Evolutionary conservation across 1,140 invertebrate species (phyloP).

Genomic region (Calliopsis andreniformis): DNA sequence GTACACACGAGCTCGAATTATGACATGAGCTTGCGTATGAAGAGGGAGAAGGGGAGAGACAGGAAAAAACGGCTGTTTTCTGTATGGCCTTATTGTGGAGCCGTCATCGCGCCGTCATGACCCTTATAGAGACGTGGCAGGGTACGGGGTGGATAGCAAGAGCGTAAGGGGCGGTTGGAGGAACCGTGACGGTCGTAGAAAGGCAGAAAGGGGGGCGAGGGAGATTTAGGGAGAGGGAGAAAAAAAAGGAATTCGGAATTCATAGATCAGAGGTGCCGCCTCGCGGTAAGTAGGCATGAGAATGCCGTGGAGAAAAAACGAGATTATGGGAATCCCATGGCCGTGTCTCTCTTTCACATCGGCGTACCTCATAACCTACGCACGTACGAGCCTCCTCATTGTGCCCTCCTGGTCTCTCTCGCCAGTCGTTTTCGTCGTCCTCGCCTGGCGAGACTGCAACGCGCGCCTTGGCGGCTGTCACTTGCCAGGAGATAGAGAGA

Average conservation of each 20-base stretch:
- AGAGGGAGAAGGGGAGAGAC: conserved; percentile 45
- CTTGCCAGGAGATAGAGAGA: conserved; percentile 47
- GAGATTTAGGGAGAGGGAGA: neutral
- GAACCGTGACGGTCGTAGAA: neutral
- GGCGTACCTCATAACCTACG: conserved; percentile 42
- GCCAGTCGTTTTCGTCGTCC: neutral
- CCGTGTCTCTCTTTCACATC: conserved; percentile 22
- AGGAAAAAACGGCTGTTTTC: conserved; percentile 67
- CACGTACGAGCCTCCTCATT: conserved; percentile 45
- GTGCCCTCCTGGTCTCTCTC: neutral
- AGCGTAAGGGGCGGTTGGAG: conserved; percentile 28
- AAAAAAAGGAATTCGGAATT: conserved; percentile 63
- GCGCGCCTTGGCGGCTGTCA: conserved; percentile 36
- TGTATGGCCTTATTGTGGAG: conserved; percentile 74
- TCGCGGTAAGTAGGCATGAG: conserved; percentile 54
- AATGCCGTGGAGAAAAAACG: conserved; percentile 54
- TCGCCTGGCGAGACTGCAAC: conserved; percentile 4
- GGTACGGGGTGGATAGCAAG: conserved; percentile 54
- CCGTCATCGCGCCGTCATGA: conserved; percentile 75
- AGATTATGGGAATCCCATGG: conserved; percentile 67
- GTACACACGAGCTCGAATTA: conserved; percentile 60
- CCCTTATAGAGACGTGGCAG: conserved; percentile 54
- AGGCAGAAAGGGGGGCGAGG: neutral
- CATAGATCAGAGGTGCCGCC: conserved; percentile 73
- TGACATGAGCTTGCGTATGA: conserved; percentile 69